Evolutionary conservation across 2,888 invertebrate genomes (phyloP).

Genomic region (Nomada goodeniana): DNA sequence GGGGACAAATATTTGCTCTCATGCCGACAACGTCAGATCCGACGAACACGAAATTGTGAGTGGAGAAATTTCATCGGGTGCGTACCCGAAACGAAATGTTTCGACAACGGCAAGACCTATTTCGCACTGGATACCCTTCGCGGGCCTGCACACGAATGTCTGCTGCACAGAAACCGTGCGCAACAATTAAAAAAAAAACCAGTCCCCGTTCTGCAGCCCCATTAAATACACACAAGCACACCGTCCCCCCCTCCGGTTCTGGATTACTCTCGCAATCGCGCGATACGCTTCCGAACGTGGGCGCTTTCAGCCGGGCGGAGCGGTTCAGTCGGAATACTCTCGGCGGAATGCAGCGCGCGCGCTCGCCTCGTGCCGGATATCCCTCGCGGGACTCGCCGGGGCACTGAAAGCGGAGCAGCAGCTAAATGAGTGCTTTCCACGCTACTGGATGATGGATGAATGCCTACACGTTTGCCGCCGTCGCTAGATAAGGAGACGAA

Average conservation of each 20-base stretch:
- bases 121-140: too few relatives aligned
- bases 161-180: too few relatives aligned
- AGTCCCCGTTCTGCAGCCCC: too few relatives aligned
- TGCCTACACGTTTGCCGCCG: conserved; percentile 71
- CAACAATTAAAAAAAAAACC: too few relatives aligned
- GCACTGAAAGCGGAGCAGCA: conserved; percentile 63
- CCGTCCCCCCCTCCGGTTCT: background rate
- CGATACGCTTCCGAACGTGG: conserved; percentile 28
- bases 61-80: background rate
- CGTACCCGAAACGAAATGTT: background rate
- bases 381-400: conserved; percentile 53
- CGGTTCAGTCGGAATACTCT: conserved; percentile 28
- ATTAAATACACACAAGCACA: too few relatives aligned
- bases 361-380: conserved; percentile 63
- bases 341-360: conserved; percentile 33
- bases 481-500: conserved; percentile 77
- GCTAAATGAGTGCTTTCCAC: conserved; percentile 76
- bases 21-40: too few relatives aligned
- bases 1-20: too few relatives aligned
- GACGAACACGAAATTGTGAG: background rate
- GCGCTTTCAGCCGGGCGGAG: conserved; percentile 29
- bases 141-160: too few relatives aligned
- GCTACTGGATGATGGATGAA: conserved; percentile 80
- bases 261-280: conserved; percentile 15
- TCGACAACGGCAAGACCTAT: background rate